These are phyloP conservation scores for Hylaeus volcanicus DNA, from an alignment of 1,140 invertebrate species.

Conservation along the genomic window DNA sequence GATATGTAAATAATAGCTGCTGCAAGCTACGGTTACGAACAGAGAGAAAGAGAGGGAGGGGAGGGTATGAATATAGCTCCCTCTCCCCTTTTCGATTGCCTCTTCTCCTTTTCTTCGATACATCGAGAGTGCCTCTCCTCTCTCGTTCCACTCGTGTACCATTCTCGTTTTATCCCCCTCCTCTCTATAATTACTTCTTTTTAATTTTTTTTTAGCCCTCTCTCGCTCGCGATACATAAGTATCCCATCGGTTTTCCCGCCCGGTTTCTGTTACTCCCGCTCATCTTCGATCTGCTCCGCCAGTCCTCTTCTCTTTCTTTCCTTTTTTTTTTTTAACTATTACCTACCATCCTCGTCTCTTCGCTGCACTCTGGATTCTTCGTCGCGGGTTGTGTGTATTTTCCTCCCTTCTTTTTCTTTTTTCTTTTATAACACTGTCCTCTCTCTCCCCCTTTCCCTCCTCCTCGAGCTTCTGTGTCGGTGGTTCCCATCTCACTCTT, in stretches of 20 bases:
- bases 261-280: constrained; percentile 34
- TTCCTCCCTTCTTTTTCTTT: constrained; percentile 44
- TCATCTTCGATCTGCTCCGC: constrained; percentile 36
- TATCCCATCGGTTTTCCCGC: constrained; percentile 40
- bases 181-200: constrained; percentile 43
- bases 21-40: constrained; percentile 41
- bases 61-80: constrained; percentile 45
- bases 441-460: not conserved
- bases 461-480: constrained; percentile 21
- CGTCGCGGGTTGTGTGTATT: constrained; percentile 32
- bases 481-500: constrained; percentile 36
- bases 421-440: constrained; percentile 47
- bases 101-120: constrained; percentile 45
- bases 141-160: constrained; percentile 16
- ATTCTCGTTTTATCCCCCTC: not conserved
- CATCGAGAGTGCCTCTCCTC: constrained; percentile 18
- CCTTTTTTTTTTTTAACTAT: constrained; percentile 33
- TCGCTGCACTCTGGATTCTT: not conserved
- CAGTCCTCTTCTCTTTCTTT: not conserved
- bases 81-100: constrained; percentile 43
- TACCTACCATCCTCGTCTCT: constrained; percentile 3
- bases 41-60: constrained; percentile 15
- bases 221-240: constrained; percentile 1
- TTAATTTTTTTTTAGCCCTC: not conserved
- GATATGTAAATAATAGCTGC: constrained; percentile 72